phyloP scores from a whole-genome alignment of 1,140 invertebrate species.

The Mizuhopecten yessoensis region DNA sequence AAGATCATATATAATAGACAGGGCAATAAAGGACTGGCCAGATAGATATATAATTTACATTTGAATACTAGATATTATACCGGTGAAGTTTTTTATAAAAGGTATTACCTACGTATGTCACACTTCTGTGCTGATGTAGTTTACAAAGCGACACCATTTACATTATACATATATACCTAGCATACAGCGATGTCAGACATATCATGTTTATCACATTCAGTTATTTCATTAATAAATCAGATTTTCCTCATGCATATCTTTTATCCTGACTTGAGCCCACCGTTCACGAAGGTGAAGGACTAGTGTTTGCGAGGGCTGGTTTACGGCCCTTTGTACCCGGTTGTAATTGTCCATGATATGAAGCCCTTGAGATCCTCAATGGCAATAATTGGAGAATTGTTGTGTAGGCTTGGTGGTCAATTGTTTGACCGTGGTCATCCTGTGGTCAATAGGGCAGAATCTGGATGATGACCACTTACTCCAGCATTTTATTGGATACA shows the following conservation, averaged over 20 bases:
- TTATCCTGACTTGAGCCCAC: not conserved
- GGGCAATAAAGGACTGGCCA: no score
- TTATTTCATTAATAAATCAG: not conserved
- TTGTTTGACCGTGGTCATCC: not conserved
- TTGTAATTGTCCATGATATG: not conserved
- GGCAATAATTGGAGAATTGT: constrained; percentile 4
- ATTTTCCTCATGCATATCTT: not conserved
- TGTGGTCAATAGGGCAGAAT: constrained; percentile 6
- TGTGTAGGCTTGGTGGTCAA: not conserved
- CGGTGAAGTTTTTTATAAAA: not conserved
- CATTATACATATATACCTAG: not conserved
- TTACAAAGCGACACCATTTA: not conserved
- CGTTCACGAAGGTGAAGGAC: not conserved
- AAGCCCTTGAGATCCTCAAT: not conserved
- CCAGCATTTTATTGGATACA: not conserved
- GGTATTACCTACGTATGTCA: not conserved
- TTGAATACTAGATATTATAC: no score
- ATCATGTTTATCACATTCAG: not conserved
- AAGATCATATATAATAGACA: no score
- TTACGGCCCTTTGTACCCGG: not conserved
- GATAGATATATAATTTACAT: no score
- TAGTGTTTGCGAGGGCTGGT: not conserved
- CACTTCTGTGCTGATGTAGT: not conserved
- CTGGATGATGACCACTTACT: not conserved
- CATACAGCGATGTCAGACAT: not conserved